A percentile compares a stretch with the other conserved stretches of the same genome.
These are phyloP conservation scores for Orbicella faveolata DNA, from an alignment of 64 coral and sea anemone genomes.

Conservation along the genomic window DNA sequence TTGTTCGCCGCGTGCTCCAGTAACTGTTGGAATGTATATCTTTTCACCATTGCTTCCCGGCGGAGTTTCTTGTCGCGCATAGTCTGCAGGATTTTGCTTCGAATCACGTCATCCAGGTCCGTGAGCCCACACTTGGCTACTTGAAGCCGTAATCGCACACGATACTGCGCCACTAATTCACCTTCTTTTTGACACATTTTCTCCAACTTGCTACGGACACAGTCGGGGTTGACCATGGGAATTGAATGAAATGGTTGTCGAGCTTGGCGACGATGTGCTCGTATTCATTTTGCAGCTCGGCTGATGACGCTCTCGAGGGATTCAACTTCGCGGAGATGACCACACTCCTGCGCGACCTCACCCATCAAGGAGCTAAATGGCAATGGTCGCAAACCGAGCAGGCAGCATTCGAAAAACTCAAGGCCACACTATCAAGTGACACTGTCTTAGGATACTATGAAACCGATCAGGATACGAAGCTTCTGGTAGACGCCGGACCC, in stretches of 20 bases:
- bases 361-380: conserved; percentile 10
- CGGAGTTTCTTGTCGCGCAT: conserved; percentile 42
- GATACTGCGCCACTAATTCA: conserved; percentile 41
- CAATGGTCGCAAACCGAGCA: not conserved
- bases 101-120: conserved; percentile 9
- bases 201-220: conserved; percentile 37
- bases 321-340: conserved; percentile 26
- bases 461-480: conserved; percentile 3
- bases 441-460: conserved; percentile 4
- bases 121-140: conserved; percentile 13
- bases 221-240: conserved; percentile 26
- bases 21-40: conserved; percentile 43
- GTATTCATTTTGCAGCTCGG: not conserved
- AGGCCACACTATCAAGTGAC: not conserved
- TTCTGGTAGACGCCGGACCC: conserved; percentile 1
- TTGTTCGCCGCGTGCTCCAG: conserved; percentile 29
- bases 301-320: not conserved
- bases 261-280: conserved; percentile 26
- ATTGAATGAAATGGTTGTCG: conserved; percentile 37
- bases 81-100: conserved; percentile 32
- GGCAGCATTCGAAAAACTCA: not conserved
- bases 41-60: conserved; percentile 52
- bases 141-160: conserved; percentile 24
- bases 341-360: conserved; percentile 10
- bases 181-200: conserved; percentile 24